Evolutionary conservation across 2,888 invertebrate genomes (phyloP), one percentile per base, ranked within the genome.

Genomic region (Buathra laborator): DNA sequence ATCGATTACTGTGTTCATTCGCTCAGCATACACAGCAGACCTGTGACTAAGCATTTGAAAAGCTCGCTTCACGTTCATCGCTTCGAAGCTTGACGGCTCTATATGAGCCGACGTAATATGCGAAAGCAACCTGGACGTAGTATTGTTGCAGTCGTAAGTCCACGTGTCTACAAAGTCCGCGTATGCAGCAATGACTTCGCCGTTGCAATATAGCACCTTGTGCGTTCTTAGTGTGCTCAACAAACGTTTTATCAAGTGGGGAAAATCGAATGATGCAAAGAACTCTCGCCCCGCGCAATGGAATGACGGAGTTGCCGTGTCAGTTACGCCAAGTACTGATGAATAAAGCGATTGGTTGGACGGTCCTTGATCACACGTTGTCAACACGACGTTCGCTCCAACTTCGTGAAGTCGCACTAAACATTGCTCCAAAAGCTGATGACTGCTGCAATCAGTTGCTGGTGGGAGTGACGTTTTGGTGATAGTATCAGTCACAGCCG

Each of bases 31-130:
- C 10, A 68, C 68, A 0, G 81, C 71, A 59, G 48, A 85, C 32
- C 46, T 70, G 37, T 80, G 62, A 10, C 86, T 81, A 5, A 87
- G 51, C 2, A 86, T 66, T 78, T 87, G 86, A 24, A 87, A 86
- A 2, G 86, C 84, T 29, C 80, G 48, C 59, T 86, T 85, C 0
- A 87, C 85, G 37, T 87, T 87, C 86, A 86, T 87, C 53, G 81
- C 66, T 80, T 86, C 79, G 12, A 83, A 86, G 37, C 37, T 6
- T 9, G 51, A 70, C 9, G 84, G 86, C 7, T 14, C 10, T 7
- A 87, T 9, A 48, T 86, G 86, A 0, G 74, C 56, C 72, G 19
- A 19, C 6, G 79, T 83, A n/a, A 86, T 84, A 37, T 86, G 84
- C 2, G 75, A 68, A 2, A 86, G 56, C 53, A 87, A 75, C 9